phyloP scores from a whole-genome alignment of 2,113 vertebrate genomes.

The Illadopsis cleaveri region DNA sequence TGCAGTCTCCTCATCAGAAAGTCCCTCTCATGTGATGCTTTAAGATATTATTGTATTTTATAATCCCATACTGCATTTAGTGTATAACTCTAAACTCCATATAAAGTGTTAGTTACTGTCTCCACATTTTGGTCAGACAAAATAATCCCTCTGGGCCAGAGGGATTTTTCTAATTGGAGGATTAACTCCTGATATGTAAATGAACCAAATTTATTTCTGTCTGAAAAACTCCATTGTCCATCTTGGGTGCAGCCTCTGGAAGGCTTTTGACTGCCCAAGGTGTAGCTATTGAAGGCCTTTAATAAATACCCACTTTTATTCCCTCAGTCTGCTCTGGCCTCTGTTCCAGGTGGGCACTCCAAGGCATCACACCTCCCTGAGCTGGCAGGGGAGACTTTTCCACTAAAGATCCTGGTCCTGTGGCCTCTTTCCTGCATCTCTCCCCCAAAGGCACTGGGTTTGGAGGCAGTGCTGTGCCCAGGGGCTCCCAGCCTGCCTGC shows the following conservation, averaged over 20 bases:
- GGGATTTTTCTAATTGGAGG: background rate
- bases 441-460: accelerated
- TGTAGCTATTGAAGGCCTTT: background rate
- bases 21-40: background rate
- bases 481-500: background rate
- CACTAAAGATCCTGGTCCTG: background rate
- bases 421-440: background rate
- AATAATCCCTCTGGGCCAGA: background rate
- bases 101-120: background rate
- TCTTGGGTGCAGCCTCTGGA: background rate
- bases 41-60: background rate
- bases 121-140: background rate
- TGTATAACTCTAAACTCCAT: background rate
- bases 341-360: background rate
- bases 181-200: background rate
- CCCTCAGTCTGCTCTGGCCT: too few relatives aligned
- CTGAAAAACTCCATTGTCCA: background rate
- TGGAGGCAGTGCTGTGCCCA: background rate
- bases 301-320: background rate
- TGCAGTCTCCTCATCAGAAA: background rate
- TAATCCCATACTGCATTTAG: background rate
- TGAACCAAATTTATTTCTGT: too few relatives aligned
- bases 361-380: background rate
- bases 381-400: background rate
- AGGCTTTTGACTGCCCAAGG: background rate